Evolutionary conservation across 1,140 invertebrate genomes (phyloP).

Genomic region (Leguminivora glycinivorella): DNA sequence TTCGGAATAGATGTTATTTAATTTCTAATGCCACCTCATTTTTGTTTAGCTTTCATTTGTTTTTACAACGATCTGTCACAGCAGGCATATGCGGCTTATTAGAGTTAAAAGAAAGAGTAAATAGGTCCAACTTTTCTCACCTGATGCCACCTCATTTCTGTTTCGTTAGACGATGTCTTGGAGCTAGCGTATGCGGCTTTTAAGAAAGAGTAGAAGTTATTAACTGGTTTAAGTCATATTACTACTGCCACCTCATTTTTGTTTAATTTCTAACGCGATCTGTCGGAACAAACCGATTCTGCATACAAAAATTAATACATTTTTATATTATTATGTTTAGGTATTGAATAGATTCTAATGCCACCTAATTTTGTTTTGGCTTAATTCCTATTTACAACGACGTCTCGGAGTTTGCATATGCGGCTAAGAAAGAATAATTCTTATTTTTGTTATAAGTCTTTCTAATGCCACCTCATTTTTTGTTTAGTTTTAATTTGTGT

Average conservation of each 20-base stretch:
- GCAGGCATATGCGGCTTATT: constrained; percentile 84
- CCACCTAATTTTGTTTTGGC: no score
- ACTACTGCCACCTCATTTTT: constrained; percentile 30
- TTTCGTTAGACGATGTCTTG: not conserved
- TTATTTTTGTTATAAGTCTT: no score
- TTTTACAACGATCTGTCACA: not conserved
- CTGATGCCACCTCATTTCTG: constrained; percentile 28
- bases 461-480: no score
- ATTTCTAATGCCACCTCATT: constrained; percentile 28
- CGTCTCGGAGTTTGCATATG: no score
- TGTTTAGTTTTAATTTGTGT: no score
- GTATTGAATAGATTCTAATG: no score
- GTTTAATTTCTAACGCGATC: not conserved
- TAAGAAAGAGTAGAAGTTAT: constrained; percentile 52
- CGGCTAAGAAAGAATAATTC: no score
- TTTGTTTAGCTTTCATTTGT: constrained; percentile 18
- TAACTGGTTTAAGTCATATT: constrained; percentile 26
- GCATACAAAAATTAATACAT: no score
- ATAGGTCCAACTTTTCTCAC: no score
- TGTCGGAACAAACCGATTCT: not conserved
- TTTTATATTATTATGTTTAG: no score
- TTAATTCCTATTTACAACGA: no score
- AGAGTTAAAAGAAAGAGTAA: constrained; percentile 60
- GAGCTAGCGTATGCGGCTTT: constrained; percentile 84
- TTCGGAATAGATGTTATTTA: no score